Percentiles rank a stretch among this genome's conserved stretches.
These are phyloP conservation scores for Ceratoteleas bidentatus DNA, from an alignment of 1,140 invertebrate species.

Conservation along the genomic window DNA sequence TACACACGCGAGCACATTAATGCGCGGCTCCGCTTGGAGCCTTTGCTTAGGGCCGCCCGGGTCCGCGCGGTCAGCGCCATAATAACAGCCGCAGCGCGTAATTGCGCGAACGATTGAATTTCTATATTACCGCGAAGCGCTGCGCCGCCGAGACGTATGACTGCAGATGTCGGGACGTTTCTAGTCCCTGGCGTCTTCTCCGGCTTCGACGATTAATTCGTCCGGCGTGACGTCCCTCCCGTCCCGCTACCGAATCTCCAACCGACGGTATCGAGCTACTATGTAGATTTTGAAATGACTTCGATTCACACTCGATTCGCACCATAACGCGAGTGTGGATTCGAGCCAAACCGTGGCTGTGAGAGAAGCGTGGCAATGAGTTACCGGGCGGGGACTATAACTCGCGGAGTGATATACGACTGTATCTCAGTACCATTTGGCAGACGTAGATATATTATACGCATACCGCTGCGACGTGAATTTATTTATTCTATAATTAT, in stretches of 20 bases:
- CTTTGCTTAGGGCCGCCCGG: conserved; percentile 62
- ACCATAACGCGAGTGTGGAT: conserved; percentile 74
- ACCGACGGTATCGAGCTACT: conserved; percentile 26
- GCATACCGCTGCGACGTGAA: conserved; percentile 79
- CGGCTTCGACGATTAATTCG: conserved; percentile 59
- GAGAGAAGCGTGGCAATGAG: conserved; percentile 76
- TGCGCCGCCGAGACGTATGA: conserved; percentile 69
- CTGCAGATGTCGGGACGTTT: conserved; percentile 49
- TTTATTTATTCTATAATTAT: conserved; percentile 83
- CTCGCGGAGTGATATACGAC: conserved; percentile 80
- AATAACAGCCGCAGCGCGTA: conserved; percentile 79
- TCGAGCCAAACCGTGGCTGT: conserved; percentile 76
- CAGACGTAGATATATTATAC: conserved; percentile 82
- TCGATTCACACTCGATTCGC: conserved; percentile 74
- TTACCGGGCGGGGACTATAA: conserved; percentile 81
- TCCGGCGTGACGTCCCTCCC: conserved; percentile 25
- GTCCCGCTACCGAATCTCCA: background rate
- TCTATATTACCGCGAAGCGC: conserved; percentile 77
- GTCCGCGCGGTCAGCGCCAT: conserved; percentile 65
- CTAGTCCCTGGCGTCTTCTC: conserved; percentile 39
- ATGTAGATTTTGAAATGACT: conserved; percentile 69
- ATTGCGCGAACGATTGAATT: conserved; percentile 80
- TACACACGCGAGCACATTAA: conserved; percentile 59
- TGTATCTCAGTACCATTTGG: conserved; percentile 82
- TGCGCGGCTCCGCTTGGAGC: conserved; percentile 40